Percentiles rank a stretch among this genome's conserved stretches.
These are phyloP conservation scores for Ylistrum balloti DNA, from an alignment of 1,140 invertebrate species.

Conservation along the genomic window DNA sequence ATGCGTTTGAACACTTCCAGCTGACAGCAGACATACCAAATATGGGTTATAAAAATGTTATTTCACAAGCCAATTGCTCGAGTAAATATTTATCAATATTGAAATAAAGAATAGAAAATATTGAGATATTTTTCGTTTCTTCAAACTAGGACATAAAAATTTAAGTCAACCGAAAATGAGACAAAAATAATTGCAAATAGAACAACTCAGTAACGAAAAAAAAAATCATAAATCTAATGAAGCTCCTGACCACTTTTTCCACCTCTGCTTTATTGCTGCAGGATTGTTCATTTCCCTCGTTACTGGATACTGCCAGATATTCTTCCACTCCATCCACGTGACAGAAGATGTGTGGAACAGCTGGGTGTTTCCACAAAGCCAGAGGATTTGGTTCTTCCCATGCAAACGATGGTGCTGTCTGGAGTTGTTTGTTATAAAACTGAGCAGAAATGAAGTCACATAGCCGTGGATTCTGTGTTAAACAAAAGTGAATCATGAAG, in stretches of 20 bases:
- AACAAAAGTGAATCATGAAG: not conserved
- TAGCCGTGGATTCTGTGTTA: not conserved
- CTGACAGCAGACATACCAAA: conserved; percentile 51
- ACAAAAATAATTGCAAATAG: too few relatives aligned
- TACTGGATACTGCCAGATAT: conserved; percentile 64
- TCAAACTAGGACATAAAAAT: too few relatives aligned
- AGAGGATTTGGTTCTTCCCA: conserved; percentile 46
- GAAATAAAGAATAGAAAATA: not conserved
- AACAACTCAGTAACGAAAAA: too few relatives aligned
- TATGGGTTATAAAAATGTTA: too few relatives aligned
- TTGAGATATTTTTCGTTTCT: not conserved
- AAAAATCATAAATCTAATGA: too few relatives aligned
- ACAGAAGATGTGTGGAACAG: conserved; percentile 66
- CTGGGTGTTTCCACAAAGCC: conserved; percentile 49
- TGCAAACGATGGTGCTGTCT: conserved; percentile 43
- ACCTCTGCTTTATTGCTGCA: conserved; percentile 69
- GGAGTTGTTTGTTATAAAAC: conserved; percentile 65
- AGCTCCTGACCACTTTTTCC: conserved; percentile 66
- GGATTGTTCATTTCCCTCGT: conserved; percentile 73
- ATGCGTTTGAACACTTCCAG: conserved; percentile 63
- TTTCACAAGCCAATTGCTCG: too few relatives aligned
- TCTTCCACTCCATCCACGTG: conserved; percentile 71
- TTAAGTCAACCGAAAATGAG: too few relatives aligned
- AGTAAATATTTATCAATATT: too few relatives aligned
- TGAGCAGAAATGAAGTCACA: conserved; percentile 66